Percentiles rank a stretch among this genome's conserved stretches.
Conservation (phyloP, 2,888 invertebrate genomes). For the Chaetoderma sp. region DNA sequence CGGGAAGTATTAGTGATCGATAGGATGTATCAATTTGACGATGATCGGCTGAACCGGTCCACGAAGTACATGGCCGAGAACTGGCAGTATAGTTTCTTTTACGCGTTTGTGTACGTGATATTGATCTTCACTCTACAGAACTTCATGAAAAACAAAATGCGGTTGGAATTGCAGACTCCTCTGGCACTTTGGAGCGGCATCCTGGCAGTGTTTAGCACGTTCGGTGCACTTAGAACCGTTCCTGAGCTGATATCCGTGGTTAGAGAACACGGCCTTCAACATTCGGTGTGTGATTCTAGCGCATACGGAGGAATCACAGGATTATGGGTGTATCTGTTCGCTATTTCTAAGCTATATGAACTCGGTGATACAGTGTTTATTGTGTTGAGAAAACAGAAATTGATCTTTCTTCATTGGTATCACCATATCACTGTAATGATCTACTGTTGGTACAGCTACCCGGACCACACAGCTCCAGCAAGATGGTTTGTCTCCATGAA, state of each 20-base stretch:
- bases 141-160: constrained; percentile 91
- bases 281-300: constrained; percentile 90
- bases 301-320: constrained; percentile 83
- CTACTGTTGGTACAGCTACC: constrained; percentile 66
- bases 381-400: constrained; percentile 67
- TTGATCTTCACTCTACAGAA: constrained; percentile 93
- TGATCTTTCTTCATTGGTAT: constrained; percentile 71
- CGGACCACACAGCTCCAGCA: constrained; percentile 47
- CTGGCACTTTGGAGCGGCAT: constrained; percentile 91
- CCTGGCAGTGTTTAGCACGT: constrained; percentile 92
- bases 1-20: no score
- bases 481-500: constrained; percentile 68
- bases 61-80: constrained; percentile 99
- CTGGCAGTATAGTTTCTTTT: constrained; percentile 94
- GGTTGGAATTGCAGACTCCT: constrained; percentile 84
- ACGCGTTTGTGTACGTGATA: constrained; percentile 81
- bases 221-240: constrained; percentile 84
- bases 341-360: constrained; percentile 93
- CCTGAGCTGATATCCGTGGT: constrained; percentile 92
- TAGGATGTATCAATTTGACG: no score
- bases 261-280: constrained; percentile 89
- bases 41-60: no score
- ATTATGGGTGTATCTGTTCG: constrained; percentile 98
- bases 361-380: constrained; percentile 74
- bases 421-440: constrained; percentile 70